Conservation (phyloP, 2,113 vertebrate genomes). For the Mystacornis crossleyi region DNA sequence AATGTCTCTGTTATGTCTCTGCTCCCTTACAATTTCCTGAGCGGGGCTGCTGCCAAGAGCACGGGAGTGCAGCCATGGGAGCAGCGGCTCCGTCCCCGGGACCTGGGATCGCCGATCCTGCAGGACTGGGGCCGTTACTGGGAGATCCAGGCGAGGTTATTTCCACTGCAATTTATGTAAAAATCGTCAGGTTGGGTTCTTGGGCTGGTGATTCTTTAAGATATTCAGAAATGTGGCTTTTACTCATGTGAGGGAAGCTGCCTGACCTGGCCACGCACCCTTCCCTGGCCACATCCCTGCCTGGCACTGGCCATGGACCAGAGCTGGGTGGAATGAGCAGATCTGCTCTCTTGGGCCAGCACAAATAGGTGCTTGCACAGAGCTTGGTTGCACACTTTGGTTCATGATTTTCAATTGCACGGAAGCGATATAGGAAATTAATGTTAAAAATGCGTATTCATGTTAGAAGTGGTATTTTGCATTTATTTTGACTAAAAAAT, state of each 20-base stretch:
- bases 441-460: neutral
- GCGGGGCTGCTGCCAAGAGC: conserved; percentile 56
- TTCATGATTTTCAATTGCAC: neutral
- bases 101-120: neutral
- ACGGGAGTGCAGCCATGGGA: neutral
- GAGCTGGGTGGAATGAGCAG: neutral
- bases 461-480: neutral
- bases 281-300: neutral
- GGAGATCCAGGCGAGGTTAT: accelerated
- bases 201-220: neutral
- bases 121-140: neutral
- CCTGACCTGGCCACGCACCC: too few relatives aligned
- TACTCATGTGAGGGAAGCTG: too few relatives aligned
- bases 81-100: neutral
- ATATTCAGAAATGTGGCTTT: neutral
- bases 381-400: neutral
- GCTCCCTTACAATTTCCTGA: conserved; percentile 72
- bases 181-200: neutral
- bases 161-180: neutral
- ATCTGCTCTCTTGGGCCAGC: neutral
- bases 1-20: conserved; percentile 80
- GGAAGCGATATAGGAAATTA: neutral
- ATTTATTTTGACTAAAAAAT: neutral
- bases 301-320: neutral
- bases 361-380: neutral